Percentiles rank a stretch among this genome's conserved stretches.
These are phyloP conservation scores for Habropoda laboriosa DNA, from an alignment of 1,140 invertebrate genomes.

Conservation along the genomic window DNA sequence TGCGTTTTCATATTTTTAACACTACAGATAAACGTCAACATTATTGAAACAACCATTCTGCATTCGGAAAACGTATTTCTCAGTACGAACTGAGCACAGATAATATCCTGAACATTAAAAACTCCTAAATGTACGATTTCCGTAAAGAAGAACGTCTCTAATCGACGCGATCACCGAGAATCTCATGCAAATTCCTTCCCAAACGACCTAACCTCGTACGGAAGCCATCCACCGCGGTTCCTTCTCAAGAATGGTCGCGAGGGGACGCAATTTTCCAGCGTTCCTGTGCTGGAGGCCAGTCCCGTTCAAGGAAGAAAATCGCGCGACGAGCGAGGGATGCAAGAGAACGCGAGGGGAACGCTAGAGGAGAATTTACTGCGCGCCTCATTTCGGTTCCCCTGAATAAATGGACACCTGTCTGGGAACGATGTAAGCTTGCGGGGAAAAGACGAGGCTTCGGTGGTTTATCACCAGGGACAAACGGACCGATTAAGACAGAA, in stretches of 20 bases:
- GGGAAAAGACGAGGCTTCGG: constrained; percentile 27
- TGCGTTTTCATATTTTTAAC: too few species aligned
- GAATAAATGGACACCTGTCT: constrained; percentile 62
- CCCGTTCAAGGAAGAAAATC: neutral
- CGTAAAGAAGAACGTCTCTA: neutral
- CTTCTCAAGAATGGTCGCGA: neutral
- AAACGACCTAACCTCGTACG: neutral
- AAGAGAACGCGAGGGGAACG: neutral
- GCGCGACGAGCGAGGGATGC: neutral
- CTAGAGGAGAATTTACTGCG: constrained; percentile 48
- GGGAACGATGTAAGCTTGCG: constrained; percentile 44
- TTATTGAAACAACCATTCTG: too few species aligned
- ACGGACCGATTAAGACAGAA: constrained; percentile 62
- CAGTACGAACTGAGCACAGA: too few species aligned
- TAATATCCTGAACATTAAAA: too few species aligned
- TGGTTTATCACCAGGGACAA: constrained; percentile 60
- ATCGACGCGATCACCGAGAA: neutral
- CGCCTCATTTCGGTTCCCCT: constrained; percentile 46
- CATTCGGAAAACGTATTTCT: too few species aligned
- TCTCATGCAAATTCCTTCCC: neutral
- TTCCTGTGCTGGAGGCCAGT: neutral
- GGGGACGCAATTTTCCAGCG: constrained; percentile 48
- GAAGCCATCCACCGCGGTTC: neutral
- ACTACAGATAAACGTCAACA: too few species aligned
- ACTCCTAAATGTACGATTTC: too few species aligned